Base-by-base conservation (phyloP, 2,797 vertebrate species). In the Chelon labrosus region DNA sequence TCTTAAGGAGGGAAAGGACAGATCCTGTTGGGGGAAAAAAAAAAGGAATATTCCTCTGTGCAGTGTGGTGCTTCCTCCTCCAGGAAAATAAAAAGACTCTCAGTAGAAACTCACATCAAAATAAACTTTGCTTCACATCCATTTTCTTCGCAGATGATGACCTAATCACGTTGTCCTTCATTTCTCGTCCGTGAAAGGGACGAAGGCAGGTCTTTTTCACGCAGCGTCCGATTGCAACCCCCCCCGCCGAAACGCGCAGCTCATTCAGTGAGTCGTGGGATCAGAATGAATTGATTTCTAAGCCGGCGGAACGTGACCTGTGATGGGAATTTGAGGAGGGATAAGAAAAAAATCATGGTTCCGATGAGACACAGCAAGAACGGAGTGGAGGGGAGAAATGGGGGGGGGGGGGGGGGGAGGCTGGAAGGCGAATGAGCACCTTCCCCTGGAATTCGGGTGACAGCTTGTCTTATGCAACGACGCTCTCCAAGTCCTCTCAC, bases 191-290 rank as follows among this genome's bases (percentile, higher is more conserved):
- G 69, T 70, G 67, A 85, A 83, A 82, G 47, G 42, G 66, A 80
- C 61, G 73, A 72, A 73, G 44, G 77, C 73, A 79, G 78, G 69
- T 83, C 80, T 72, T 77, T 83, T 77, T 79, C 73, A 75, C 70
- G 52, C 37, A 81, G 70, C 50, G 68, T 85, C 82, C 85, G 80
- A 7, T 31, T 2, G 2, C 1, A 73, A 79, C 70, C 70, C 67
- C 57, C 63, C 72, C 67, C 61, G 25, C 38, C 47, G 10, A 79
- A 65, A 85, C n/a, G 83, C 71, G 62, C 53, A 73, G 85, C 85
- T 92, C 87, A 90, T 91, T 91, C 85, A 90, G 92, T 88, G 87
- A 89, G 89, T 79, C 60, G 75, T 87, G 77, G 81, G 83, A 85
- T 89, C 84, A 84, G 69, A 73, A 83, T 76, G 75, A 88, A 86